phyloP scores from a whole-genome alignment of 2,888 invertebrate genomes.

The Thymelicus sylvestris region DNA sequence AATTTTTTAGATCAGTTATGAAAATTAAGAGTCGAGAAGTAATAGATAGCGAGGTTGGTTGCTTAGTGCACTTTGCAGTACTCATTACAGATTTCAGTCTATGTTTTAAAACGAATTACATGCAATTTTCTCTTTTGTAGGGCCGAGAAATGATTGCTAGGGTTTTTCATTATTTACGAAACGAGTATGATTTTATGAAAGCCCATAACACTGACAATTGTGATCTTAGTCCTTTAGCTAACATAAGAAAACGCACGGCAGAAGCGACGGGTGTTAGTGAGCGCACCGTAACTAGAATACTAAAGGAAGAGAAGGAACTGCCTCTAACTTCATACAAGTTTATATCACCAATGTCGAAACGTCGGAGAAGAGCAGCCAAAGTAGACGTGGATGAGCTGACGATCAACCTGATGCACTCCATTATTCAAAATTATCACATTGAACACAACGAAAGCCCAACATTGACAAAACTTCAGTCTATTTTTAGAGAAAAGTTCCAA shows the following conservation, averaged over 20 bases:
- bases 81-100: background rate
- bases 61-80: background rate
- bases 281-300: conserved; percentile 39
- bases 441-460: conserved; percentile 35
- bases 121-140: conserved; percentile 25
- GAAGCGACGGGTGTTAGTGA: conserved; percentile 41
- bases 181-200: conserved; percentile 37
- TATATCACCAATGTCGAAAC: conserved; percentile 37
- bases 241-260: conserved; percentile 41
- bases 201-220: conserved; percentile 25
- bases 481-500: conserved; percentile 33
- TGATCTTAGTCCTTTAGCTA: conserved; percentile 40
- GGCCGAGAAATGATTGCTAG: conserved; percentile 42
- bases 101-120: background rate
- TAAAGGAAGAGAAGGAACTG: conserved; percentile 43
- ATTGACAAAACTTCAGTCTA: conserved; percentile 26
- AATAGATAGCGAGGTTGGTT: conserved; percentile 32
- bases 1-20: conserved; percentile 4
- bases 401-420: conserved; percentile 29
- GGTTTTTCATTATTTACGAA: conserved; percentile 38
- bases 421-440: conserved; percentile 31
- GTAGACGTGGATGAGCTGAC: conserved; percentile 30
- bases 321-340: conserved; percentile 36
- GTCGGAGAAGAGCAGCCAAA: conserved; percentile 24
- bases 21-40: conserved; percentile 30